A percentile compares a stretch with the other conserved stretches of the same genome.
phyloP scores from a whole-genome alignment of 2,888 invertebrate species.

The Pediacus dermestoides region DNA sequence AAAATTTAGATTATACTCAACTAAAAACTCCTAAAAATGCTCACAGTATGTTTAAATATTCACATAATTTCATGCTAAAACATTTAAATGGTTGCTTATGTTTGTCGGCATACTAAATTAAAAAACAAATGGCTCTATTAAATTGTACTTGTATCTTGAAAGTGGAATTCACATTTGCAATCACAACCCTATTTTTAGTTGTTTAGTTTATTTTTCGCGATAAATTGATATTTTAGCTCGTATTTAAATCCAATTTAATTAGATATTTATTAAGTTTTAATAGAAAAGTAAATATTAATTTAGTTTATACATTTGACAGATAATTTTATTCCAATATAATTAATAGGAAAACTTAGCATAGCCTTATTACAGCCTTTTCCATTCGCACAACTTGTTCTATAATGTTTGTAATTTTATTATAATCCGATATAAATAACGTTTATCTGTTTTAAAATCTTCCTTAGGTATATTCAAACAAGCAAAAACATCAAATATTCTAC shows the following conservation, averaged over 20 bases:
- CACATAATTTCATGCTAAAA: conserved; percentile 43
- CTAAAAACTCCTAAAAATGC: conserved; percentile 40
- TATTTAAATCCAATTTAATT: conserved; percentile 24
- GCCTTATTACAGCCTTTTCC: too few species aligned
- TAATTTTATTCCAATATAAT: conserved; percentile 6
- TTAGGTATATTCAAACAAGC: too few species aligned
- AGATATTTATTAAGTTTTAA: conserved; percentile 18
- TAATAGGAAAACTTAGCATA: conserved; percentile 8
- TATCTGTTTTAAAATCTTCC: too few species aligned
- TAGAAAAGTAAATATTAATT: conserved; percentile 10
- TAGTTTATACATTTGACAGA: background rate
- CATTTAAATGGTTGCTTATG: conserved; percentile 37
- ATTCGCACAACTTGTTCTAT: too few species aligned
- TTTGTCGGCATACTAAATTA: conserved; percentile 48
- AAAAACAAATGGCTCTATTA: conserved; percentile 48
- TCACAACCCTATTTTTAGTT: conserved; percentile 25
- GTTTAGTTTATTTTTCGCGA: conserved; percentile 16
- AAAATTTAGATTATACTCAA: conserved; percentile 39
- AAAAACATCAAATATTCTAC: too few species aligned
- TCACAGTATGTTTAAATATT: conserved; percentile 41
- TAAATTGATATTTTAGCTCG: conserved; percentile 31
- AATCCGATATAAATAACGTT: too few species aligned
- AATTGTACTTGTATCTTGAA: conserved; percentile 42
- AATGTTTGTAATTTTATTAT: too few species aligned
- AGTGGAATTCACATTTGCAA: conserved; percentile 31